Base-by-base conservation (phyloP, 2,888 invertebrate genomes). In the Diadromus collaris region DNA sequence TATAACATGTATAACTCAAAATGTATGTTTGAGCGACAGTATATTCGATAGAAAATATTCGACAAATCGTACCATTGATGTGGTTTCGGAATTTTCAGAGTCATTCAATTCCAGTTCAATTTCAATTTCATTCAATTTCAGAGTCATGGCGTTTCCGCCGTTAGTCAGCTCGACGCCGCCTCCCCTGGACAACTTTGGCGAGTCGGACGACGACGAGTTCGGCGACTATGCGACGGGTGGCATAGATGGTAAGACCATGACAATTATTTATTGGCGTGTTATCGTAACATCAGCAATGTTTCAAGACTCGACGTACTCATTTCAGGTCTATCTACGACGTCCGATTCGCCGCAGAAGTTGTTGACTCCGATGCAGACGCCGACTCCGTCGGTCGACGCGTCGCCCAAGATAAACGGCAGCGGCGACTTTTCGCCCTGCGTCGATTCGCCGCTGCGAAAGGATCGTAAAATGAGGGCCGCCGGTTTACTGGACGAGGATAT, bases 111-210 rank as follows among this genome's bases (percentile, higher is more conserved):
- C n/a, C n/a, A n/a, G n/a, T n/a, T n/a, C n/a, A n/a, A n/a, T n/a
- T n/a, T n/a, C n/a, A n/a, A n/a, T n/a, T n/a, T n/a, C n/a, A n/a
- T n/a, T n/a, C n/a, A n/a, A n/a, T n/a, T n/a, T n/a, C 46, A 29
- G 72, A 54, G 70, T 48, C 56, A 94, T 94, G 94, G 93, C 93
- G 87, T 93, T 94, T 89, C 94, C 94, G 89, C 94, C 94, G 80
- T 91, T 94, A 84, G 93, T 94, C 85, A 94, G 94, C 85, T 93
- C 93, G 77, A 94, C 94, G 85, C 94, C 94, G 85, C 94, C 94
- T 81, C 94, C 94, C 78, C 92, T 94, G 77, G 94, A 94, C 83
- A 93, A 93, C 86, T 86, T 89, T 74, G 90, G 91, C 27, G 92
- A 91, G 77, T 89, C 90, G 1, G 93, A 93, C 79, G 94, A 94